Evolutionary conservation across 2,797 vertebrate species (phyloP).

Genomic region (Dendrocincla tyrannina): DNA sequence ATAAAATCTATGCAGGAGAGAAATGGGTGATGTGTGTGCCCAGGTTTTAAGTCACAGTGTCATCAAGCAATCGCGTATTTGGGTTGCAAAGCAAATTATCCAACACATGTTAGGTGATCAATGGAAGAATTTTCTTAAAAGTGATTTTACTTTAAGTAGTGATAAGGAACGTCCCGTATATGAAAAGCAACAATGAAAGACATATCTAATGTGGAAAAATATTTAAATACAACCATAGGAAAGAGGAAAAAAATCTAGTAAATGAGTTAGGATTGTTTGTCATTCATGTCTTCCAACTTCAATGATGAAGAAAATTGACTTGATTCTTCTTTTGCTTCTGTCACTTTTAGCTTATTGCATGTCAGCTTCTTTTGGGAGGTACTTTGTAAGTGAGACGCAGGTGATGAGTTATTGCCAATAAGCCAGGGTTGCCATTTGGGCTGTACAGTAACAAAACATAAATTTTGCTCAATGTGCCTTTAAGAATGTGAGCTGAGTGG

Average conservation of each 20-base stretch:
- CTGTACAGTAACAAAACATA: neutral
- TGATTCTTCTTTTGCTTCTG: neutral
- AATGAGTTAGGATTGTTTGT: neutral
- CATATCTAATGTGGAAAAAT: neutral
- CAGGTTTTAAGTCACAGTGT: neutral
- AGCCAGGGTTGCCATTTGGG: neutral
- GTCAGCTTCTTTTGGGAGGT: neutral
- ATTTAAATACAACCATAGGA: neutral
- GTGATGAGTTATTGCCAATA: slow-evolving; percentile 7
- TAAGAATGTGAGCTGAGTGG: neutral
- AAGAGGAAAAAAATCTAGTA: neutral
- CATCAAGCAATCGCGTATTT: neutral
- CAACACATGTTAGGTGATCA: neutral
- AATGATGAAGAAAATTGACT: neutral
- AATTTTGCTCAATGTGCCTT: slow-evolving; percentile 15
- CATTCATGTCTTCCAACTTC: neutral
- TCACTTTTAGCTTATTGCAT: neutral
- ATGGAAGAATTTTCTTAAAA: neutral
- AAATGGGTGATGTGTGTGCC: neutral
- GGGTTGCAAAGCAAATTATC: neutral
- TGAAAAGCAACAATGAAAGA: neutral
- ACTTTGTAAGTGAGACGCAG: neutral
- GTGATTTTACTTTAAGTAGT: neutral
- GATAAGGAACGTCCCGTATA: neutral
- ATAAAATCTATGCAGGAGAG: neutral